Evolutionary conservation across 37 sponge, comb jelly and placozoan genomes (phyloP).

Genomic region (Oscarella lobularis): DNA sequence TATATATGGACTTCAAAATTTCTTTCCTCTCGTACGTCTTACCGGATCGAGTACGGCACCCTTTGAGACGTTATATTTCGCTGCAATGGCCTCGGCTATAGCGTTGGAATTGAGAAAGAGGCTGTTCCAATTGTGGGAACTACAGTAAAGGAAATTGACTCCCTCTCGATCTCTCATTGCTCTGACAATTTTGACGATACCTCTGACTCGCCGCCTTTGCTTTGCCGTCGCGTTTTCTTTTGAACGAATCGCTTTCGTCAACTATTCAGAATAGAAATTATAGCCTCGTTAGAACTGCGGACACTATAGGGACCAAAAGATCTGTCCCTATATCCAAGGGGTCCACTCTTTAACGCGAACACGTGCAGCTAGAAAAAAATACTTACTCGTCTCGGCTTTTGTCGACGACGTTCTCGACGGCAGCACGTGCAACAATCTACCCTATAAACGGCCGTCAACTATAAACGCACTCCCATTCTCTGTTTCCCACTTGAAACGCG

Average conservation of each 20-base stretch:
- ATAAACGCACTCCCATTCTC: not conserved
- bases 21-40: too few relatives aligned
- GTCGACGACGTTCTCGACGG: constrained; percentile 33
- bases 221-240: constrained; percentile 75
- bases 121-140: constrained; percentile 80
- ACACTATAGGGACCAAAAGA: too few relatives aligned
- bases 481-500: constrained; percentile 36
- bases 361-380: too few relatives aligned
- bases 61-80: constrained; percentile 47
- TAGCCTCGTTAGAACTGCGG: not conserved
- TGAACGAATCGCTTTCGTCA: not conserved
- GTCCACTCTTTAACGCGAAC: too few relatives aligned
- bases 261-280: not conserved
- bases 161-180: too few relatives aligned
- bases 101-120: constrained; percentile 88
- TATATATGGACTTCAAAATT: not conserved
- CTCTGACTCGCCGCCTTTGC: constrained; percentile 23
- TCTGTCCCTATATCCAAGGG: too few relatives aligned
- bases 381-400: too few relatives aligned
- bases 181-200: too few relatives aligned
- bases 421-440: constrained; percentile 74
- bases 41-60: constrained; percentile 48
- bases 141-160: constrained; percentile 13
- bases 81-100: constrained; percentile 73
- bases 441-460: not conserved